A percentile compares a stretch with the other conserved stretches of the same genome.
These are phyloP conservation scores for Camponotus floridanus DNA, from an alignment of 1,140 invertebrate genomes.

Conservation along the genomic window DNA sequence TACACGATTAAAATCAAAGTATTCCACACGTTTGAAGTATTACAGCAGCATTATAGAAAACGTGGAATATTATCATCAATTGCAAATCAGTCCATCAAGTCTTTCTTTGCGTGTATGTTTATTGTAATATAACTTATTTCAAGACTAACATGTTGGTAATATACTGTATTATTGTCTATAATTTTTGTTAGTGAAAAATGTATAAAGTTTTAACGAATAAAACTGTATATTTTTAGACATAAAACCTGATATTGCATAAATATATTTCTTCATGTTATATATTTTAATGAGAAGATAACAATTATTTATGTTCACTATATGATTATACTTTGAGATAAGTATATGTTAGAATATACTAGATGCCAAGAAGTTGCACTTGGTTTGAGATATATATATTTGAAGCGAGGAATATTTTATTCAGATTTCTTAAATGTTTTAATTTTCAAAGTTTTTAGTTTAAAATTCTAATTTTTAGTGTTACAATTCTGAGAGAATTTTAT, in stretches of 20 bases:
- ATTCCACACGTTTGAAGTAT: neutral
- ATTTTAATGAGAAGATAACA: neutral
- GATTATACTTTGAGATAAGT: neutral
- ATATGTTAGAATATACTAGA: neutral
- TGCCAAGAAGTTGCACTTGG: too few species aligned
- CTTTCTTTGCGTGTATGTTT: slow-evolving; percentile 37
- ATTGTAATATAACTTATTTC: slow-evolving; percentile 67
- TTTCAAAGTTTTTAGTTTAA: too few species aligned
- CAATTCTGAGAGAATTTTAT: too few species aligned
- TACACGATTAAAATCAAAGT: neutral
- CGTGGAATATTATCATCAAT: slow-evolving; percentile 33
- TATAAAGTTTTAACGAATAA: slow-evolving; percentile 62
- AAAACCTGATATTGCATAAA: slow-evolving; percentile 60
- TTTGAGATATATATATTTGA: too few species aligned
- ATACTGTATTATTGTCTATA: slow-evolving; percentile 42
- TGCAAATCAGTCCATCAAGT: slow-evolving; percentile 25
- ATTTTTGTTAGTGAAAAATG: slow-evolving; percentile 52
- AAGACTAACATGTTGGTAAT: slow-evolving; percentile 43
- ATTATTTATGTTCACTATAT: neutral
- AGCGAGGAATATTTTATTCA: too few species aligned
- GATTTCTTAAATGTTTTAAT: too few species aligned
- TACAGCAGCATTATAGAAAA: neutral
- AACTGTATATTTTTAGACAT: slow-evolving; percentile 71
- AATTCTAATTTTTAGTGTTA: too few species aligned
- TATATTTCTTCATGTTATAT: slow-evolving; percentile 66